phyloP scores from a whole-genome alignment of 2,888 invertebrate species.

The Stictocephala bisonia region DNA sequence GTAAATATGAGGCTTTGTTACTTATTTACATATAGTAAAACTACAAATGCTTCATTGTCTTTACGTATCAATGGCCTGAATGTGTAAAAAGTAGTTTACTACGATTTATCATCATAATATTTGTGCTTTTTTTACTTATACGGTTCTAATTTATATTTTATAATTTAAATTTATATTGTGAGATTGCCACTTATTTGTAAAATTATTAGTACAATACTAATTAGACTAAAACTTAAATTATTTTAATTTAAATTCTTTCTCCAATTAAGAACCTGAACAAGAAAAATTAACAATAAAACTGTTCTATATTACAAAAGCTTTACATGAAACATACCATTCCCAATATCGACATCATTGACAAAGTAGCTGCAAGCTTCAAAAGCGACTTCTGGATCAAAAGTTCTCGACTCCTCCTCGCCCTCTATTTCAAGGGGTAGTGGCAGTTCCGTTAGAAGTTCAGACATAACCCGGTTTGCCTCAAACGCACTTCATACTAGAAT shows the following conservation, averaged over 20 bases:
- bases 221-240: not conserved
- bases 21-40: too few relatives aligned
- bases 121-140: too few relatives aligned
- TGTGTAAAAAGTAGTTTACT: too few relatives aligned
- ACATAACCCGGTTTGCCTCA: constrained; percentile 15
- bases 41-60: too few relatives aligned
- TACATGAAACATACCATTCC: constrained; percentile 43
- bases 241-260: not conserved
- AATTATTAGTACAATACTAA: not conserved
- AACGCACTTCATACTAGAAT: too few relatives aligned
- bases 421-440: not conserved
- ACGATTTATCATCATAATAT: too few relatives aligned
- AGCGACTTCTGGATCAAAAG: constrained; percentile 69
- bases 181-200: not conserved
- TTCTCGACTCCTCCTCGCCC: too few relatives aligned
- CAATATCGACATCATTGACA: constrained; percentile 69
- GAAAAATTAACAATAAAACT: not conserved
- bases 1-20: too few relatives aligned
- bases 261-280: not conserved
- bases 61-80: too few relatives aligned
- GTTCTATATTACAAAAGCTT: not conserved
- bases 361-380: constrained; percentile 79
- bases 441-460: constrained; percentile 8
- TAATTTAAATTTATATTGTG: too few relatives aligned
- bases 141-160: too few relatives aligned